Percentiles rank a stretch among this genome's conserved stretches.
These are phyloP conservation scores for Trichogramma dendrolimi DNA, from an alignment of 2,888 invertebrate species.

Conservation along the genomic window DNA sequence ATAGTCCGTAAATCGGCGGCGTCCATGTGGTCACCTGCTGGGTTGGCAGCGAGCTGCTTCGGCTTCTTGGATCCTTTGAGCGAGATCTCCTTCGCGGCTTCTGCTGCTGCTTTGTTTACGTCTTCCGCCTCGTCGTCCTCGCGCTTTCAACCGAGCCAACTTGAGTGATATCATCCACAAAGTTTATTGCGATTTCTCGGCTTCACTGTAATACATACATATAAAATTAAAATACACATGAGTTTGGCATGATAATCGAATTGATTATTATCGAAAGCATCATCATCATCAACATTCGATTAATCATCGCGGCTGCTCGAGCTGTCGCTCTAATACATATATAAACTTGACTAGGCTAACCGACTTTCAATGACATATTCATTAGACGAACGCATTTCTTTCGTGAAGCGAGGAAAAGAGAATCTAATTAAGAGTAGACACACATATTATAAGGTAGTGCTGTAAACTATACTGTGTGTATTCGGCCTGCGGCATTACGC, in stretches of 20 bases:
- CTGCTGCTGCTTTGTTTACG: constrained; percentile 11
- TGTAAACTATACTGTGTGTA: too few relatives aligned
- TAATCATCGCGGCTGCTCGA: neutral
- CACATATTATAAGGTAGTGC: neutral
- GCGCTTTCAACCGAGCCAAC: constrained; percentile 8
- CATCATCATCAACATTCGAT: too few relatives aligned
- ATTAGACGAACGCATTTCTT: too few relatives aligned
- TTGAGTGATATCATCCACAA: neutral
- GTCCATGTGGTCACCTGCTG: constrained; percentile 51
- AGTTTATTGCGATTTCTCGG: too few relatives aligned
- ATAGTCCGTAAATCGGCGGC: constrained; percentile 40
- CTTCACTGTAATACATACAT: too few relatives aligned
- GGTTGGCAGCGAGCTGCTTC: constrained; percentile 20
- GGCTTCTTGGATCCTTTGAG: constrained; percentile 17
- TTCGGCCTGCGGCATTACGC: neutral
- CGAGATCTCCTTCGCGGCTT: constrained; percentile 22
- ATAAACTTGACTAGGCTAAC: too few relatives aligned
- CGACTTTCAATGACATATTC: too few relatives aligned
- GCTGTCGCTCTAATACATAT: neutral
- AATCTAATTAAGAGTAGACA: neutral
- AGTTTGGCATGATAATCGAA: too few relatives aligned
- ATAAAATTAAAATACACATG: too few relatives aligned
- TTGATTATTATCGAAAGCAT: too few relatives aligned
- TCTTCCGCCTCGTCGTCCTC: constrained; percentile 30
- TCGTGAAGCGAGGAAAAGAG: neutral